Percentiles rank a stretch among this genome's conserved stretches.
phyloP scores from a whole-genome alignment of 2,888 invertebrate genomes.

The Stramonita haemastoma region DNA sequence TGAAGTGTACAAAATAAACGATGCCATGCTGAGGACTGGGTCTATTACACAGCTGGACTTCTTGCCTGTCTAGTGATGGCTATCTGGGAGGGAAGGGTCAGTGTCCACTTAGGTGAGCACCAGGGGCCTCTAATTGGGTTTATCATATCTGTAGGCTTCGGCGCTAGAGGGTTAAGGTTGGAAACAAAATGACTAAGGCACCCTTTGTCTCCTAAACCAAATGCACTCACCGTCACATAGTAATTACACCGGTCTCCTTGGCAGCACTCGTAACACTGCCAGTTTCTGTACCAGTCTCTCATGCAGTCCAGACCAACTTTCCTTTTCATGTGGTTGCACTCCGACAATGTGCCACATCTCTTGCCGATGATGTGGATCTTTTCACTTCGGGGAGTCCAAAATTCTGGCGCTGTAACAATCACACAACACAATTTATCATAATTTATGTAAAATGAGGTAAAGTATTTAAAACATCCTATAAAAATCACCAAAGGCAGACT shows the following conservation, averaged over 20 bases:
- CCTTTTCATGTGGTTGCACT: conserved; percentile 87
- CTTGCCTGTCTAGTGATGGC: too few relatives aligned
- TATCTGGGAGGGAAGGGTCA: too few relatives aligned
- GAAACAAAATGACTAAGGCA: background rate
- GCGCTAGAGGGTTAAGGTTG: too few relatives aligned
- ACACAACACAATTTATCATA: conserved; percentile 6
- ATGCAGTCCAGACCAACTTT: conserved; percentile 67
- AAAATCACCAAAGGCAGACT: too few relatives aligned
- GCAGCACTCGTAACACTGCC: conserved; percentile 97
- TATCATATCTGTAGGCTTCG: too few relatives aligned
- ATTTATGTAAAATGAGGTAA: too few relatives aligned
- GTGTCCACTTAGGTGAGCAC: too few relatives aligned
- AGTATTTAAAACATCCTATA: too few relatives aligned
- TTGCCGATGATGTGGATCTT: conserved; percentile 96
- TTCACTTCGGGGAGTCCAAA: conserved; percentile 94
- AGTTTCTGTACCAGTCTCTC: conserved; percentile 89
- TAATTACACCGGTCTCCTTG: conserved; percentile 97
- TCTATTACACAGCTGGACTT: too few relatives aligned
- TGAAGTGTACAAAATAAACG: too few relatives aligned
- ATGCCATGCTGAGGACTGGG: too few relatives aligned
- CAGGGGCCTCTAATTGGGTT: too few relatives aligned
- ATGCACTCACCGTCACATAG: conserved; percentile 90
- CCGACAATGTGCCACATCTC: conserved; percentile 88
- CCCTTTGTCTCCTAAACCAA: background rate
- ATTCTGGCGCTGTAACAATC: conserved; percentile 85